Percentiles rank a stretch among this genome's conserved stretches.
Evolutionary conservation across 2,113 vertebrate genomes (phyloP).

Genomic region (Passer domesticus): DNA sequence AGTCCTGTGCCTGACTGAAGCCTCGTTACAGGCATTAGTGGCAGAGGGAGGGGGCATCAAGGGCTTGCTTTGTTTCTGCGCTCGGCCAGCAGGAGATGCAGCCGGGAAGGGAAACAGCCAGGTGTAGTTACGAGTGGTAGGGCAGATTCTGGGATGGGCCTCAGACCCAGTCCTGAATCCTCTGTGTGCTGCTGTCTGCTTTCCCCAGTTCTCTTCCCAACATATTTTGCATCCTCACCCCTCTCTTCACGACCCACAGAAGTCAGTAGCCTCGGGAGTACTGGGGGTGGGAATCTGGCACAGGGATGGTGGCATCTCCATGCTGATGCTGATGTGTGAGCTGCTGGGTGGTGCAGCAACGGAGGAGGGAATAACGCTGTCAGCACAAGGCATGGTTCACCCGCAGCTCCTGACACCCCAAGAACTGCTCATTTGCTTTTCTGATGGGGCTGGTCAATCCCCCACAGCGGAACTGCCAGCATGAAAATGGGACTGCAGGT

Average conservation of each 20-base stretch:
- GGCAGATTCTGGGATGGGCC: neutral
- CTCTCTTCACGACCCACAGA: neutral
- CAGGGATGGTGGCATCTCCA: neutral
- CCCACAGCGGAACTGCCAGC: neutral
- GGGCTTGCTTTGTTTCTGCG: neutral
- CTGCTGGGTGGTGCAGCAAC: neutral
- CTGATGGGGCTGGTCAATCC: neutral
- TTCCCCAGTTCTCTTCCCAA: neutral
- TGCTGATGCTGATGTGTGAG: neutral
- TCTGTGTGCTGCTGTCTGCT: neutral
- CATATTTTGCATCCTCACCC: neutral
- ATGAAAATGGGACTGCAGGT: rapidly evolving
- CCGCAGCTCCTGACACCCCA: neutral
- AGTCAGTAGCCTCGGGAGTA: rapidly evolving
- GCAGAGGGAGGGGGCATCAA: neutral
- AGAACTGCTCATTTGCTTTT: neutral
- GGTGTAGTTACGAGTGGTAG: neutral
- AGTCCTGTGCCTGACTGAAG: neutral
- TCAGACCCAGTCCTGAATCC: neutral
- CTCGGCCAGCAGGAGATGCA: neutral
- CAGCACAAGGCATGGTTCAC: neutral
- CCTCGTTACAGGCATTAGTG: neutral
- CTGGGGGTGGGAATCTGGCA: rapidly evolving
- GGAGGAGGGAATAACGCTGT: rapidly evolving
- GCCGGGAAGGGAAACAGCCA: neutral